Evolutionary conservation across 2,797 vertebrate genomes (phyloP).

Genomic region (Kryptolebias ocellatus): DNA sequence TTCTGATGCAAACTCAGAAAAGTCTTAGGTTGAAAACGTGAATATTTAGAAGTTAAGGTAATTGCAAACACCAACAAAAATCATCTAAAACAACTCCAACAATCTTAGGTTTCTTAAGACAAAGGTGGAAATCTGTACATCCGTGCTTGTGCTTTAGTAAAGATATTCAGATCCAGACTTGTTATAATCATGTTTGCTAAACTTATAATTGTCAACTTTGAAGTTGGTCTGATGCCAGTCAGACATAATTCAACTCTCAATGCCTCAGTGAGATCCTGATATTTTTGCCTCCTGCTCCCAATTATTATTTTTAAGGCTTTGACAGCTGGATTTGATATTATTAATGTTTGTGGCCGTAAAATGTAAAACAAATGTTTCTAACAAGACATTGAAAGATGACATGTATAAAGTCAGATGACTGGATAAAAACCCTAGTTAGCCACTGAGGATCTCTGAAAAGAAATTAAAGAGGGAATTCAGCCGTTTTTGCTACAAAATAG

Average conservation of each 20-base stretch:
- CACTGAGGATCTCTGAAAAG: slow-evolving; percentile 41
- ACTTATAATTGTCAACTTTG: slow-evolving; percentile 26
- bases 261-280: slow-evolving; percentile 46
- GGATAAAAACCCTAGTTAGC: slow-evolving; percentile 65
- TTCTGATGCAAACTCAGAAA: too few relatives aligned
- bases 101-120: slow-evolving; percentile 16
- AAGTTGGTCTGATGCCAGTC: slow-evolving; percentile 36
- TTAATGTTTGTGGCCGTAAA: slow-evolving; percentile 64
- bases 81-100: slow-evolving; percentile 33
- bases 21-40: not conserved
- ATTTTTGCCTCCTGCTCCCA: slow-evolving; percentile 60
- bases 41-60: slow-evolving; percentile 46
- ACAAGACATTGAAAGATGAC: slow-evolving; percentile 66
- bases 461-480: slow-evolving; percentile 34
- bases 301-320: slow-evolving; percentile 70
- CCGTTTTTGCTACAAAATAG: slow-evolving; percentile 25
- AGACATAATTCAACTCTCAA: slow-evolving; percentile 39
- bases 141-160: slow-evolving; percentile 5
- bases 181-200: slow-evolving; percentile 14
- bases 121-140: slow-evolving; percentile 12
- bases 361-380: slow-evolving; percentile 77
- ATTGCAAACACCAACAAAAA: slow-evolving; percentile 42
- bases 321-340: slow-evolving; percentile 73
- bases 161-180: not conserved
- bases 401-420: slow-evolving; percentile 64